Evolutionary conservation across 1,140 invertebrate genomes (phyloP), one percentile per base, ranked within the genome.

Genomic region (Caenorhabditis remanei): DNA sequence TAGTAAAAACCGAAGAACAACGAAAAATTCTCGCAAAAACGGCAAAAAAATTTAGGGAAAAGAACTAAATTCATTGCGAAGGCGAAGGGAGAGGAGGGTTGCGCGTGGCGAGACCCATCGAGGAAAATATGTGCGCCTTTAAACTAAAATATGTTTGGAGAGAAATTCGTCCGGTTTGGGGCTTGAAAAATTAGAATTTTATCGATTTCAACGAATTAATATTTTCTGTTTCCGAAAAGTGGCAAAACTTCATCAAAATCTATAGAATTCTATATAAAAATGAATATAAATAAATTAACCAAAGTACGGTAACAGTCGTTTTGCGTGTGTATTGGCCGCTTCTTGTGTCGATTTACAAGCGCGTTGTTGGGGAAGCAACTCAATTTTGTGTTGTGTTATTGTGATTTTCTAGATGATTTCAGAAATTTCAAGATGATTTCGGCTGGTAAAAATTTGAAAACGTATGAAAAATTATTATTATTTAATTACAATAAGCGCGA

Each of bases 21-120:
- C 40, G 13, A 58, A 43, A 83, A 19, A 21, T 56, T 11, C n/a
- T 50, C 9, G 24, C 24, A 32, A 50, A 32, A 40, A 50, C 50
- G 19, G 11, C 55, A 19, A 50, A 83, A 53, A 58, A 63, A 84
- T 79, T 79, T 79, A 79, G 71, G 71, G 40, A 84, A 84, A 84
- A 53, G 24, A 84, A 84, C 41, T 53, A 84, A 84, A 63, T 13
- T 48, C 7, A 48, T 13, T 19, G 11, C 13, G 48, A 21, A 21
- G 24, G n/a, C 40, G 55, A 46, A 41, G 56, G 2, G n/a, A n/a
- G 24, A 61, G 58, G 61, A 19, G 40, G 32, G 21, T 11, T 9
- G 83, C 53, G 58, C 55, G 58, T 19, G 41, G 53, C 55, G 83
- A 84, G 43, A 84, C 58, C 83, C 58, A 21, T 16, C 43, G 19